Evolutionary conservation across 2,888 invertebrate species (phyloP).

Genomic region (Hyalella azteca): DNA sequence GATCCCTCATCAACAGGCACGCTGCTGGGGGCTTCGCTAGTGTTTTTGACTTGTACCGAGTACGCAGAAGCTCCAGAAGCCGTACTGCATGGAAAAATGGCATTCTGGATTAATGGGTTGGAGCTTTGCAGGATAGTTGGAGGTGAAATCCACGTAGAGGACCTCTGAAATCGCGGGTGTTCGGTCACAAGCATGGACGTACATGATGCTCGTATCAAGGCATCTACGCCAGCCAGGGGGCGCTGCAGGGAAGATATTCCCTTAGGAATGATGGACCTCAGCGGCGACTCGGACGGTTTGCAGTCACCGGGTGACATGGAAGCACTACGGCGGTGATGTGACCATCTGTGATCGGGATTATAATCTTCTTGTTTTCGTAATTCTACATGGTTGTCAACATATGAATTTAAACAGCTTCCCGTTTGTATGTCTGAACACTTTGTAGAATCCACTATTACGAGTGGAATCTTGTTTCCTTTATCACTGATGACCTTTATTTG

Average conservation of each 20-base stretch:
- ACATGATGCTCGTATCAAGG: not conserved
- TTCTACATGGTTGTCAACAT: no score
- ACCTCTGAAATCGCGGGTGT: not conserved
- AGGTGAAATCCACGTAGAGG: conserved; percentile 14
- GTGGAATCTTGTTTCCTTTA: no score
- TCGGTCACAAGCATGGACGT: not conserved
- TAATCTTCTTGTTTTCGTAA: no score
- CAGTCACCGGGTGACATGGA: not conserved
- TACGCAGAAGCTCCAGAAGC: not conserved
- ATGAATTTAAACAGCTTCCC: no score
- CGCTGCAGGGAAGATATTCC: not conserved
- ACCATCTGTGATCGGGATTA: no score
- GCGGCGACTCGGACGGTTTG: not conserved
- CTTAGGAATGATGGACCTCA: not conserved
- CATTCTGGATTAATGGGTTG: not conserved
- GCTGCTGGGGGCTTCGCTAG: no score
- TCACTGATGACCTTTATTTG: no score
- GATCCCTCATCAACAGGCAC: no score
- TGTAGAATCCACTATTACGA: no score
- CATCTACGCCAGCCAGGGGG: conserved; percentile 20
- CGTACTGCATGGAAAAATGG: not conserved
- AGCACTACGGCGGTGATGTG: not conserved
- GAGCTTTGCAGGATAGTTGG: conserved; percentile 12
- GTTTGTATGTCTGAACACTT: no score
- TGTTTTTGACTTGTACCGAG: no score